These are phyloP conservation scores for Nilaparvata lugens DNA, from an alignment of 1,140 invertebrate species.

Conservation along the genomic window DNA sequence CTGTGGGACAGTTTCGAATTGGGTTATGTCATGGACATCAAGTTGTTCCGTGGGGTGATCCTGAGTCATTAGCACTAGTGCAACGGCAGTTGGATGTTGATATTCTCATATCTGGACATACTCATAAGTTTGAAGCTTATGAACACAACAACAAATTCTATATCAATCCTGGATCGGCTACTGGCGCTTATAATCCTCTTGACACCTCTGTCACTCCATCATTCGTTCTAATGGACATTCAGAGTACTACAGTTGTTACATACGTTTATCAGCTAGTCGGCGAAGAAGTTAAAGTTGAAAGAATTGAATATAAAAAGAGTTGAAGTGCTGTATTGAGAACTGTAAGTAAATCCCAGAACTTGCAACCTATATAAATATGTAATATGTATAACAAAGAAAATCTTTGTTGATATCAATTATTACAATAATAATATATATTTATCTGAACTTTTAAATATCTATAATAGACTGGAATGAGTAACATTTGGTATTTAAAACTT, in stretches of 20 bases:
- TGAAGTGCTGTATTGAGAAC: slow-evolving; percentile 33
- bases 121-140: slow-evolving; percentile 97
- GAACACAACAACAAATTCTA: slow-evolving; percentile 99
- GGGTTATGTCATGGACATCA: slow-evolving; percentile 96
- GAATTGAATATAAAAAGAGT: slow-evolving; percentile 93
- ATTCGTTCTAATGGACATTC: slow-evolving; percentile 98
- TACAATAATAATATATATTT: no score
- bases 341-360: not conserved
- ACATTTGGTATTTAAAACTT: no score
- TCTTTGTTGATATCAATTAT: no score
- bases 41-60: slow-evolving; percentile 95
- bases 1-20: slow-evolving; percentile 96
- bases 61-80: slow-evolving; percentile 82
- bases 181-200: slow-evolving; percentile 91
- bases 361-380: not conserved
- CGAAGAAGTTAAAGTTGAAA: slow-evolving; percentile 98
- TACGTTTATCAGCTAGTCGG: slow-evolving; percentile 97
- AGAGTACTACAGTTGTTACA: slow-evolving; percentile 93
- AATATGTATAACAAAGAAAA: no score
- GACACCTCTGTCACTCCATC: slow-evolving; percentile 83
- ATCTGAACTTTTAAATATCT: no score
- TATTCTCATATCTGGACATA: slow-evolving; percentile 97
- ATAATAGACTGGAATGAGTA: no score
- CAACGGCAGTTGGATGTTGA: slow-evolving; percentile 97
- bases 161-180: slow-evolving; percentile 98